phyloP scores from a whole-genome alignment of 2,797 vertebrate genomes.

The Sebastes matsubarae region DNA sequence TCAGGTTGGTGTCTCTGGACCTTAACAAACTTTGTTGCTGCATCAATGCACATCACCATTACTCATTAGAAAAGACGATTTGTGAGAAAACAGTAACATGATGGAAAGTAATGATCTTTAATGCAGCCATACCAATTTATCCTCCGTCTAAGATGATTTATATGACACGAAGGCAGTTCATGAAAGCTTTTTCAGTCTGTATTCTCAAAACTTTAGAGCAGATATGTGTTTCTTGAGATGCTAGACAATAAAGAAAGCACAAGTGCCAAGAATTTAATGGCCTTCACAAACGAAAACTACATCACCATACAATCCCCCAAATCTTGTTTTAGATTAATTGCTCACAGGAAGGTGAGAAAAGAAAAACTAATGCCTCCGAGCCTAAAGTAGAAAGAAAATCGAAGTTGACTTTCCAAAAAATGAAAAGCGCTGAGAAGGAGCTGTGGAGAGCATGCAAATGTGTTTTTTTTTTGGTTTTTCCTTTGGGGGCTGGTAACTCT shows the following conservation, averaged over 20 bases:
- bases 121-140: background rate
- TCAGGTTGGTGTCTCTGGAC: too few species aligned
- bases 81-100: background rate
- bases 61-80: background rate
- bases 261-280: background rate
- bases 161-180: background rate
- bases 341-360: background rate
- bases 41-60: background rate
- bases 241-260: background rate
- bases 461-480: background rate
- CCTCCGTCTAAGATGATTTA: constrained; percentile 19
- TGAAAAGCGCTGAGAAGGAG: constrained; percentile 5
- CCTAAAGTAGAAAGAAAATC: constrained; percentile 6
- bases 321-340: background rate
- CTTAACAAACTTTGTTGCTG: background rate
- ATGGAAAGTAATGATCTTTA: background rate
- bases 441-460: constrained; percentile 11
- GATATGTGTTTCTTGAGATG: background rate
- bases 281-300: background rate
- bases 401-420: constrained; percentile 26
- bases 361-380: background rate
- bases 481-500: constrained; percentile 14
- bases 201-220: background rate
- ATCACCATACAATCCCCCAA: background rate
- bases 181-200: background rate